Evolutionary conservation across 2,113 vertebrate genomes (phyloP), one percentile per base, ranked within the genome.

Genomic region (Caranx ignobilis): DNA sequence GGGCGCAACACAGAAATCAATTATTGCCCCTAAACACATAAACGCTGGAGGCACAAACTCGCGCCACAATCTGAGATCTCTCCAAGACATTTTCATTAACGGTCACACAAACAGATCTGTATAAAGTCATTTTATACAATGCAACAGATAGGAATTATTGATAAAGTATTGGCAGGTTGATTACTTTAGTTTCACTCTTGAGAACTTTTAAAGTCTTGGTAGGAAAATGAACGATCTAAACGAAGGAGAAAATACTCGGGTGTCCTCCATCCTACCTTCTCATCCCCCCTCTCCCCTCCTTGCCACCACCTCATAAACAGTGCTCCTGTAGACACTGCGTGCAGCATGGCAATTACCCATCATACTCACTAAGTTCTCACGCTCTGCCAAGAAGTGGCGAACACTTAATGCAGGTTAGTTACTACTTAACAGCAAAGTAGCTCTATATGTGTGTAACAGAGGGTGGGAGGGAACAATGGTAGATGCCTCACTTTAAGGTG

Each of bases 1-100:
- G 90, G 90, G 85, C 84, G 64, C 84, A 91, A 92, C 85, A 88
- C 81, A 93, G 75, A 93, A 93, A 94, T 95, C 93, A 94, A 95
- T 94, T 93, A 93, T 89, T 90, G 89, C 91, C 87, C 90, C 88
- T 89, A 90, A 90, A 92, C 89, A 91, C 91, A 88, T 83, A 83
- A 87, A 91, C 18, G 88, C 91, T 87, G 74, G 85, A 85, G 90
- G 91, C 91, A 90, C 57, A 77, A 86, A 77, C 60, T 83, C 59
- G 63, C 52, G 66, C 71, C 68, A 79, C 81, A 85, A 83, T 87
- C 64, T 57, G 43, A 83, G 75, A 82, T 82, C 83, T 84, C 73
- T 75, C 43, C 1, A 12, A 86, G 81, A 92, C 63, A 63, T 91
- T 89, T 92, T 89, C 57, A 92, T 91, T 81, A 90, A 55, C 52